phyloP scores from a whole-genome alignment of 37 sponge, comb jelly and placozoan genomes.

The Crambe crambe region DNA sequence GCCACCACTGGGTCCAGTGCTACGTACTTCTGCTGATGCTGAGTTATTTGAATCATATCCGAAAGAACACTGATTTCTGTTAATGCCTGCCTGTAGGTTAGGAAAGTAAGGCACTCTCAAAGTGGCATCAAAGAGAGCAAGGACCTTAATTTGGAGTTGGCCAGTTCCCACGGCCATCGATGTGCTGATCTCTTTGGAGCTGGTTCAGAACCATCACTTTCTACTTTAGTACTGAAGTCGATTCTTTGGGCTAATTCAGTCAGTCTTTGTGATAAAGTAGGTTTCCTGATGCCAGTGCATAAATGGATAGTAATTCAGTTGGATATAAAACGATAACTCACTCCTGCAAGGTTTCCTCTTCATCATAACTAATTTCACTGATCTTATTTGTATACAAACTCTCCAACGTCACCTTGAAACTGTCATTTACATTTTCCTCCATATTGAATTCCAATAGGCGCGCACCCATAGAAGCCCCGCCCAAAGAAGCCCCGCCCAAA shows the following conservation, averaged over 20 bases:
- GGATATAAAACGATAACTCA: constrained; percentile 13
- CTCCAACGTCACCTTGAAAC: constrained; percentile 67
- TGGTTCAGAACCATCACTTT: constrained; percentile 24
- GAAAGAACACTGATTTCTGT: constrained; percentile 75
- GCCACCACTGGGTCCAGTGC: constrained; percentile 55
- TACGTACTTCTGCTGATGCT: constrained; percentile 64
- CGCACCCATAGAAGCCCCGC: too few relatives aligned
- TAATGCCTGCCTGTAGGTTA: constrained; percentile 69
- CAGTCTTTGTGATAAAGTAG: constrained; percentile 62
- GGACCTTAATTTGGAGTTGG: constrained; percentile 73
- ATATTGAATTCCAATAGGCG: too few relatives aligned
- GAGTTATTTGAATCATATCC: constrained; percentile 60
- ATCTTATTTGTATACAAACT: constrained; percentile 48
- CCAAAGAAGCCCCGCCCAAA: too few relatives aligned
- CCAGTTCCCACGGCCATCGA: constrained; percentile 73
- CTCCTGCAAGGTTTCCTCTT: constrained; percentile 78
- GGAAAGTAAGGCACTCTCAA: too few relatives aligned
- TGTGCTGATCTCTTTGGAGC: constrained; percentile 46
- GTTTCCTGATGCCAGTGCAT: constrained; percentile 40
- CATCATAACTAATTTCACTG: constrained; percentile 73
- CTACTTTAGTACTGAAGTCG: constrained; percentile 43
- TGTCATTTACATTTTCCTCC: constrained; percentile 5
- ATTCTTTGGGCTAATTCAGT: constrained; percentile 70
- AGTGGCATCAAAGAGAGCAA: not conserved
- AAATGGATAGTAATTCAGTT: not conserved